These are phyloP conservation scores for Passer montanus DNA, from an alignment of 2,113 vertebrate genomes.

Conservation along the genomic window DNA sequence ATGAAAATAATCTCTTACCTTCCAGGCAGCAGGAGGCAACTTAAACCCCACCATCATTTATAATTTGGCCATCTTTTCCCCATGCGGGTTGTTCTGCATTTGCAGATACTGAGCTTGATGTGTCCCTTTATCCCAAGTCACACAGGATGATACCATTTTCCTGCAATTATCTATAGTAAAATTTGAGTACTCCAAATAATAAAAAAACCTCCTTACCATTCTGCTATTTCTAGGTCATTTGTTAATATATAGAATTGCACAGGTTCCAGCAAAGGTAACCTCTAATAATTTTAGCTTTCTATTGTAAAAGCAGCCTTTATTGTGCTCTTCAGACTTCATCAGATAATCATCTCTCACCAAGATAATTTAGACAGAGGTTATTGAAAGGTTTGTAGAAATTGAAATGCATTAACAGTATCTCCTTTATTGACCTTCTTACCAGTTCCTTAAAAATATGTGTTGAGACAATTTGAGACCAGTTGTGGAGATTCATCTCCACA, in stretches of 20 bases:
- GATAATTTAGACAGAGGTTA: neutral
- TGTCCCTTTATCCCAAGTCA: neutral
- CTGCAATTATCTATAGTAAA: neutral
- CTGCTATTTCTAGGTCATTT: neutral
- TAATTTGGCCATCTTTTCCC: neutral
- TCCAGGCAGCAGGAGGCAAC: neutral
- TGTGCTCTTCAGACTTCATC: neutral
- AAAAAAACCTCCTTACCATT: neutral
- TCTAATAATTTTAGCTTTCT: neutral
- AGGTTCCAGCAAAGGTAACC: neutral
- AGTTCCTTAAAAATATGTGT: neutral
- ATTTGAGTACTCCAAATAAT: neutral
- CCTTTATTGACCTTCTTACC: neutral
- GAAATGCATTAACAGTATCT: neutral
- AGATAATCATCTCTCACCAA: neutral
- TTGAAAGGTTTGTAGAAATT: neutral
- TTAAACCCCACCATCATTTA: neutral
- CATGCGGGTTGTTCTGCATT: neutral
- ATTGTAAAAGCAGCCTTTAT: neutral
- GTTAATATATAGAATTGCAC: neutral
- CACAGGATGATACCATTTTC: neutral
- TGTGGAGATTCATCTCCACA: neutral
- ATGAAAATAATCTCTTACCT: neutral
- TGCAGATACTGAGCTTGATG: neutral
- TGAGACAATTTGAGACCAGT: neutral